Evolutionary conservation across 1,140 invertebrate genomes (phyloP).

Genomic region (Drosophila repletoides): DNA sequence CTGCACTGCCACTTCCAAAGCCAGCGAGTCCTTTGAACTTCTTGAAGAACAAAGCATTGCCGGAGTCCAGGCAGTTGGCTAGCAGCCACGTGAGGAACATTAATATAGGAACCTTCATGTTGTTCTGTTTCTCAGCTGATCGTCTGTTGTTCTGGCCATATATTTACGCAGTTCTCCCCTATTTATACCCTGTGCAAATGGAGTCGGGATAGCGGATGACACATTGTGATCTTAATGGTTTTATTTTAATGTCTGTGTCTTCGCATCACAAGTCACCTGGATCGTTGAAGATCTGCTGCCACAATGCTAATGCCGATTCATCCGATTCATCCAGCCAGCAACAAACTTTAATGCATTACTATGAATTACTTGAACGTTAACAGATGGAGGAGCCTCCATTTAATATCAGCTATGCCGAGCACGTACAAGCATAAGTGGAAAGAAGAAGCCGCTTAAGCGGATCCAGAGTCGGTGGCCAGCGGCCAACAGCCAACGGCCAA

Average conservation of each 20-base stretch:
- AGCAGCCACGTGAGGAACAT: slow-evolving; percentile 30
- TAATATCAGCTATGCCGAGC: slow-evolving; percentile 48
- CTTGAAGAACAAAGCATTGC: slow-evolving; percentile 53
- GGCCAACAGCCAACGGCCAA: not conserved
- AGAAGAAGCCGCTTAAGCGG: slow-evolving; percentile 17
- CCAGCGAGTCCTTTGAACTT: slow-evolving; percentile 31
- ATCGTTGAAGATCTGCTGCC: slow-evolving; percentile 55
- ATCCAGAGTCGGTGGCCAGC: slow-evolving; percentile 23
- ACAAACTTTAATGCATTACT: slow-evolving; percentile 55
- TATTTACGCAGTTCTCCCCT: slow-evolving; percentile 43
- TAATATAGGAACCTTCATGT: slow-evolving; percentile 41
- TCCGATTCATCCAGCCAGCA: no score
- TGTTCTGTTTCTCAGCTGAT: slow-evolving; percentile 29
- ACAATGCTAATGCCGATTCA: slow-evolving; percentile 44
- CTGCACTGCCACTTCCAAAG: slow-evolving; percentile 21
- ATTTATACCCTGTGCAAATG: slow-evolving; percentile 63
- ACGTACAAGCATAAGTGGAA: slow-evolving; percentile 35
- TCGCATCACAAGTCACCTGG: slow-evolving; percentile 47
- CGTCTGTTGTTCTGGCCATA: slow-evolving; percentile 37
- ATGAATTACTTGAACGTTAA: slow-evolving; percentile 48
- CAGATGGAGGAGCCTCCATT: slow-evolving; percentile 28
- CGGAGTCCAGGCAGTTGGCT: slow-evolving; percentile 30
- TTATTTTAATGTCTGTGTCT: slow-evolving; percentile 37
- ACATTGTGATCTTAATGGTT: slow-evolving; percentile 63
- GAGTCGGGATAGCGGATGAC: slow-evolving; percentile 44